Conservation (phyloP, 2,888 invertebrate species). For the Philopedon plagiatum region DNA sequence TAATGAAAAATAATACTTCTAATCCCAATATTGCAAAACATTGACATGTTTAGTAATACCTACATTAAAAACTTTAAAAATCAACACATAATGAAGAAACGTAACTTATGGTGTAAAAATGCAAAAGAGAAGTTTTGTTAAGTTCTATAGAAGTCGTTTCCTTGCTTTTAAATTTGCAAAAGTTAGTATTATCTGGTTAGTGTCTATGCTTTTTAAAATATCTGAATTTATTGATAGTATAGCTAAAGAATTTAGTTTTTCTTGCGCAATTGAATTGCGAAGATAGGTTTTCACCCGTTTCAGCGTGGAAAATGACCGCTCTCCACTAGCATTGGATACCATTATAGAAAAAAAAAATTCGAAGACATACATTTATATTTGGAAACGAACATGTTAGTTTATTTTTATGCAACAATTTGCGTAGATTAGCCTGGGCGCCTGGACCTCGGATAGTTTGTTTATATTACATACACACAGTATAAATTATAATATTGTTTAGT, state of each 20-base stretch:
- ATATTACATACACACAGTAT: too few relatives aligned
- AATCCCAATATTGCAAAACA: too few relatives aligned
- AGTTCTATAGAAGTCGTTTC: too few relatives aligned
- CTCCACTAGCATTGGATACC: background rate
- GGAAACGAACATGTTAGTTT: background rate
- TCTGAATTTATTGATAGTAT: slow-evolving; percentile 1
- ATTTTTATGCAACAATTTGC: background rate
- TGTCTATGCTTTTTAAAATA: background rate
- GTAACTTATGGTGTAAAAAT: too few relatives aligned
- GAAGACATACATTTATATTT: background rate
- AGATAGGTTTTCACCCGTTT: background rate
- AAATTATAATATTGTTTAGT: too few relatives aligned
- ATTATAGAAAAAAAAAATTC: slow-evolving; percentile 5
- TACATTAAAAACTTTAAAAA: too few relatives aligned
- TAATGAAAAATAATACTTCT: too few relatives aligned
- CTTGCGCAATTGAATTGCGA: slow-evolving; percentile 2
- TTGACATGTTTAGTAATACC: too few relatives aligned
- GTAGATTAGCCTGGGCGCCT: too few relatives aligned
- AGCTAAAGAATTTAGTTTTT: background rate
- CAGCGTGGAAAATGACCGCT: slow-evolving; percentile 5
- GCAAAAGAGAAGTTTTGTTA: too few relatives aligned
- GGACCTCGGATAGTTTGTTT: too few relatives aligned
- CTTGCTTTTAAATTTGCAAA: slow-evolving; percentile 2
- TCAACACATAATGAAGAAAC: too few relatives aligned
- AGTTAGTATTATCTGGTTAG: slow-evolving; percentile 1